These are phyloP conservation scores for Tachycineta bicolor DNA, from an alignment of 2,113 vertebrate species.

Conservation along the genomic window DNA sequence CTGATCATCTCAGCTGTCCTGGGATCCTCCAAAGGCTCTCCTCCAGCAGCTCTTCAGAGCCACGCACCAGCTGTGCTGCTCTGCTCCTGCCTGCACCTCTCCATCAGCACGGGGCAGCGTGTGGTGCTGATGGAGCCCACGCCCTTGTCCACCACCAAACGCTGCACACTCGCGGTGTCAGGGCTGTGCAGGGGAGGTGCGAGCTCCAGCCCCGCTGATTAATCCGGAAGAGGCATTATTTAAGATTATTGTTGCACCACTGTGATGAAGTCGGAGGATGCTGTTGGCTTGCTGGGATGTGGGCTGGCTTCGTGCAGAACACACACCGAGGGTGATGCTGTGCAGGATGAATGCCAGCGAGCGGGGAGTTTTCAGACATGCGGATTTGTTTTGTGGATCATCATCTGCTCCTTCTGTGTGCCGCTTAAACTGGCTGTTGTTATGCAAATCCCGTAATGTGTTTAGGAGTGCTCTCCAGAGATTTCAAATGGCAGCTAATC, in stretches of 20 bases:
- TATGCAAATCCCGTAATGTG: slow-evolving; percentile 41
- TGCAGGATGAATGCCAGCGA: neutral
- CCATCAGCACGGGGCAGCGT: neutral
- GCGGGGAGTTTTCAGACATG: neutral
- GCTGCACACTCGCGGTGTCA: rapidly evolving
- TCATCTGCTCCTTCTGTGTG: slow-evolving; percentile 44
- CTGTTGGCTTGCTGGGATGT: neutral
- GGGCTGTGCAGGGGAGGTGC: neutral
- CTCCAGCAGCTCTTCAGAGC: neutral
- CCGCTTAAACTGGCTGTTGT: slow-evolving; percentile 52
- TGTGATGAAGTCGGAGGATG: neutral
- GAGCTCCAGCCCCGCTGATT: neutral
- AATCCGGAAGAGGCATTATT: neutral
- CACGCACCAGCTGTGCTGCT: neutral
- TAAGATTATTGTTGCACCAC: neutral
- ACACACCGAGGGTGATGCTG: neutral
- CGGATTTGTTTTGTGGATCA: slow-evolving; percentile 16
- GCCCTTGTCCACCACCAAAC: neutral
- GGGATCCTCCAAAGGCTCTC: neutral
- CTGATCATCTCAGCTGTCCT: rapidly evolving
- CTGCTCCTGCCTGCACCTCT: neutral
- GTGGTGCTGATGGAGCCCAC: rapidly evolving
- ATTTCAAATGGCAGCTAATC: slow-evolving; percentile 42
- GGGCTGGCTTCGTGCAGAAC: neutral
- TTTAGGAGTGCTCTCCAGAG: slow-evolving; percentile 53